Evolutionary conservation across 2,888 invertebrate genomes (phyloP), one percentile per base, ranked within the genome.

Genomic region (Noctua fimbriata): DNA sequence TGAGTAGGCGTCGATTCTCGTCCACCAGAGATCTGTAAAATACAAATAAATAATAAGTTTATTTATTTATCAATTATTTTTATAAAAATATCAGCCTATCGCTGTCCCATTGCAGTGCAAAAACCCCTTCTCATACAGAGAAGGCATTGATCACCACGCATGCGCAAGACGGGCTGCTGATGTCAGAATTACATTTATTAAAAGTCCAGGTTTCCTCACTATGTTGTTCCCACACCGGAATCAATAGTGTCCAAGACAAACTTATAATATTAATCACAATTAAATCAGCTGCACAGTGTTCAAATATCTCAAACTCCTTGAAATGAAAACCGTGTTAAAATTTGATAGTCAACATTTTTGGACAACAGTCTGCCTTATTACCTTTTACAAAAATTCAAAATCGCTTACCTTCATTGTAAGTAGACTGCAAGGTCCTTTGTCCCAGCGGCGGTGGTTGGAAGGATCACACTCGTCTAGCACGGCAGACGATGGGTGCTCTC

Each of bases 401-500:
- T 32, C 12, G 66, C 14, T 36, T 36, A 66, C 44, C 36, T 63
- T 47, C 10, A 32, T 47, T 14, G 16, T 21, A 24, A 58, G 0
- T 60, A 12, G 6, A 6, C 7, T 4, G 1, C 18, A 44, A 6
- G 18, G 0, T 1, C 1, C 6, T 14, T 9, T 21, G n/a, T 16
- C 5, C 12, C 0, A 16, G 74, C 2, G 6, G 44, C 14, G 5
- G 28, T 1, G 49, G 3, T 28, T 69, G 21, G 36, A 28, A 70
- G 21, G 36, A 70, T 18, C n/a, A 41, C 49, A 49, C 14, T n/a
- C 14, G 49, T 16, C 16, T 41, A 36, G 6, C 52, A 16, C 1
- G 2, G 41, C 52, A 16, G 10, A 2, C 21, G 10, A 10, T 21
- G 16, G 21, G 18, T n/a, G n/a, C 21, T 18, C 28, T 44, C 2